A percentile compares a stretch with the other conserved stretches of the same genome.
Evolutionary conservation across 1,140 invertebrate genomes (phyloP).

Genomic region (Octopus bimaculoides): DNA sequence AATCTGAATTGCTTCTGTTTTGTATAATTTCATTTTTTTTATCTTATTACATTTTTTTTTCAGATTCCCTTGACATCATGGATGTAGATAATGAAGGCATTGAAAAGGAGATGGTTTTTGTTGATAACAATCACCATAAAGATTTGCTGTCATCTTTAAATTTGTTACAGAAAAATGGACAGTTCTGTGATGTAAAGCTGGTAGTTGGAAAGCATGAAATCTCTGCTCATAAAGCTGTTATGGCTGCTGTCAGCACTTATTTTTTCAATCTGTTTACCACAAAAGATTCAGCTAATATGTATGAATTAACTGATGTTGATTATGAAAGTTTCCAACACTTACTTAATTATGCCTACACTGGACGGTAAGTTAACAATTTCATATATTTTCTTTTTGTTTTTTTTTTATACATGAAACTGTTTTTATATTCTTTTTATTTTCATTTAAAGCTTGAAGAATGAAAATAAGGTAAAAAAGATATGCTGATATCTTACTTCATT

Average conservation of each 20-base stretch:
- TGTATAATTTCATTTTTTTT: no score
- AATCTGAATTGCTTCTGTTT: no score
- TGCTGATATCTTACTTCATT: no score
- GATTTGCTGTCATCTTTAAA: slow-evolving; percentile 54
- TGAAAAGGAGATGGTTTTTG: slow-evolving; percentile 18
- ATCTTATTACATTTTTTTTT: not conserved
- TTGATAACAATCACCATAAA: slow-evolving; percentile 9
- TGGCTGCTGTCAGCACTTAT: slow-evolving; percentile 74
- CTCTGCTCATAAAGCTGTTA: slow-evolving; percentile 72
- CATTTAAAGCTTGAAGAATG: not conserved
- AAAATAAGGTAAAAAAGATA: no score
- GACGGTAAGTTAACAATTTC: slow-evolving; percentile 53
- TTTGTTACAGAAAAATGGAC: slow-evolving; percentile 72
- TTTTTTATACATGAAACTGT: not conserved
- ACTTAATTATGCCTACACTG: slow-evolving; percentile 79
- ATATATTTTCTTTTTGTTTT: slow-evolving; percentile 3
- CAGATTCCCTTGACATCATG: not conserved
- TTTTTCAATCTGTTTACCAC: slow-evolving; percentile 73
- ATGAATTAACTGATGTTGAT: slow-evolving; percentile 65
- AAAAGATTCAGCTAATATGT: slow-evolving; percentile 19
- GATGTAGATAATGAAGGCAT: not conserved
- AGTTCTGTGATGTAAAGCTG: slow-evolving; percentile 78
- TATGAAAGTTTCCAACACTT: slow-evolving; percentile 70
- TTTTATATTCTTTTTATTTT: not conserved
- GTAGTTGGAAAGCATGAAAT: slow-evolving; percentile 72